phyloP scores from a whole-genome alignment of 2,797 vertebrate genomes.

The Mormyrus hasselquistii region DNA sequence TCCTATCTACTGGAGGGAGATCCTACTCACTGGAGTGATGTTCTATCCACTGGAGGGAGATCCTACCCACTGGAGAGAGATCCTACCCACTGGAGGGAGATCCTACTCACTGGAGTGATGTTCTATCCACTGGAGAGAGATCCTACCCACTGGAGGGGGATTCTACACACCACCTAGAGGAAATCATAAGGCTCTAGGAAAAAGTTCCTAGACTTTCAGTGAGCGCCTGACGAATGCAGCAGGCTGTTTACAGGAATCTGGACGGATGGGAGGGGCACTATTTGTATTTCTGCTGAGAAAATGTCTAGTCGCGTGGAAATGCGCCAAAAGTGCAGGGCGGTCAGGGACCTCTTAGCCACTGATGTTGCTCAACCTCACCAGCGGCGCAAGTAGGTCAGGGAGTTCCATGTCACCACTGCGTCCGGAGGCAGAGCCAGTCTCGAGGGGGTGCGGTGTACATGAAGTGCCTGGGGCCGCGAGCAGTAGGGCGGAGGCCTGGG shows the following conservation, averaged over 20 bases:
- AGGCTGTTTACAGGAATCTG: conserved; percentile 43
- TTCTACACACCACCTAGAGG: neutral
- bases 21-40: neutral
- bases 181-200: neutral
- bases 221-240: conserved; percentile 19
- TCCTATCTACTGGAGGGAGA: neutral
- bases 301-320: conserved; percentile 41
- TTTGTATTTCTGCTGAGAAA: conserved; percentile 52
- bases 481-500: neutral
- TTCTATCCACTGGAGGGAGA: neutral
- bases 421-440: neutral
- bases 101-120: neutral
- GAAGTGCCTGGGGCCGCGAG: neutral
- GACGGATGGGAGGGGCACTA: conserved; percentile 43
- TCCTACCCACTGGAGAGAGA: neutral
- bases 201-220: neutral
- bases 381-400: conserved; percentile 23
- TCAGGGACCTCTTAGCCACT: conserved; percentile 40
- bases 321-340: conserved; percentile 32
- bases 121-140: neutral
- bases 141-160: neutral
- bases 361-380: conserved; percentile 24
- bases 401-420: neutral
- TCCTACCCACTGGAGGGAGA: neutral
- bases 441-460: conserved; percentile 2